phyloP scores from a whole-genome alignment of 2,113 vertebrate species.

The Lonchura striata region DNA sequence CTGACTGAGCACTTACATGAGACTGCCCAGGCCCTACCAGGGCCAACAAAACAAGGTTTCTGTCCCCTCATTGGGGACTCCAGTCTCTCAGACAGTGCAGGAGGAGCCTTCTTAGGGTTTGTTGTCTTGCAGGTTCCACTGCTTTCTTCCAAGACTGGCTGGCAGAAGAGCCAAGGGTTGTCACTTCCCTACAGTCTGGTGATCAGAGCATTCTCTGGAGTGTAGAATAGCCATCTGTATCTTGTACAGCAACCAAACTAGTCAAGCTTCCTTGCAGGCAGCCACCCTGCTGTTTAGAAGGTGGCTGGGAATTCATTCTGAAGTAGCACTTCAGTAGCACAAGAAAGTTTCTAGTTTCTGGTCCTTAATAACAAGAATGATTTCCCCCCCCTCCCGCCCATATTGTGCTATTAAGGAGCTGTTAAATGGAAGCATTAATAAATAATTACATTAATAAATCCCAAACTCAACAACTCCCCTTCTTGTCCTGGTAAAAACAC shows the following conservation, averaged over 20 bases:
- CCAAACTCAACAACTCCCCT: not conserved
- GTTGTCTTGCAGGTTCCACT: not conserved
- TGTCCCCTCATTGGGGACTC: not conserved
- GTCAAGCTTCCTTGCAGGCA: not conserved
- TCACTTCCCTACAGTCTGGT: not conserved
- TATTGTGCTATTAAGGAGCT: not conserved
- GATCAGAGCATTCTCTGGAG: not conserved
- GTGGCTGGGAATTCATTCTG: not conserved
- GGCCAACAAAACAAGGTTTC: not conserved
- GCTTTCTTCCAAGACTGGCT: not conserved
- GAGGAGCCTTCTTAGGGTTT: not conserved
- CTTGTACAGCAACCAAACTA: not conserved
- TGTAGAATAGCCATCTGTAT: not conserved
- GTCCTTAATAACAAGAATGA: not conserved
- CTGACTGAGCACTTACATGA: not conserved
- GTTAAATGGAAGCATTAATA: not conserved
- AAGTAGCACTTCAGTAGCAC: not conserved
- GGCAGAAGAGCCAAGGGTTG: not conserved
- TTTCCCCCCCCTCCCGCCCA: no score
- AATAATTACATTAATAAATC: not conserved
- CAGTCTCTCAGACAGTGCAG: not conserved
- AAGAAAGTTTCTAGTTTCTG: not conserved
- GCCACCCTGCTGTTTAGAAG: not conserved
- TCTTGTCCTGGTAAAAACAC: not conserved
- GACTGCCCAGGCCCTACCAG: rapidly evolving